Evolutionary conservation across 2,797 vertebrate species (phyloP).

Genomic region (Pteronotus mesoamericanus): DNA sequence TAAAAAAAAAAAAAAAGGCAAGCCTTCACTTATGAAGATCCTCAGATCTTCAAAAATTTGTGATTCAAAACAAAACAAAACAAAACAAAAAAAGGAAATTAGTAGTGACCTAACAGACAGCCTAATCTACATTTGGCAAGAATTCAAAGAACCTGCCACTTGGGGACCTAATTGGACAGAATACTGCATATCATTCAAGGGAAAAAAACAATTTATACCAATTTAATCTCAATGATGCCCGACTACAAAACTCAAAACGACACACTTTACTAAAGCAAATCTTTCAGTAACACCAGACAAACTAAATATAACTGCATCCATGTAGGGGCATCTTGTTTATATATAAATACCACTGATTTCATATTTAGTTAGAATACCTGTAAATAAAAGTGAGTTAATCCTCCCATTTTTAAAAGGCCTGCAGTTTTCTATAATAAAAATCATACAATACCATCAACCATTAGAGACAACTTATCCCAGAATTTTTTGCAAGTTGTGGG

Average conservation of each 20-base stretch:
- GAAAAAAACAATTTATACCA: not conserved
- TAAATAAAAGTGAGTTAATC: not conserved
- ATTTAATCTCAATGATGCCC: not conserved
- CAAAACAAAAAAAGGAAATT: constrained; percentile 7
- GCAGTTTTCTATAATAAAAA: constrained; percentile 18
- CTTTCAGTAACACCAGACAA: not conserved
- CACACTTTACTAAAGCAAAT: not conserved
- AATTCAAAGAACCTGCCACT: constrained; percentile 22
- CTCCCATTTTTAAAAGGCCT: constrained; percentile 6
- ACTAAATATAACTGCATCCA: not conserved
- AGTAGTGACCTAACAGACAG: not conserved
- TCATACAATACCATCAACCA: not conserved
- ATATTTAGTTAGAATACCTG: not conserved
- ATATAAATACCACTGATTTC: not conserved
- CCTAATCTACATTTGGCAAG: constrained; percentile 20
- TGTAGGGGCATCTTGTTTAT: not conserved
- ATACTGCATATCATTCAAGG: not conserved
- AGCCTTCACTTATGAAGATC: not conserved
- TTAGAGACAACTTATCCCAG: not conserved
- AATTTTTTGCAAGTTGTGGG: not conserved
- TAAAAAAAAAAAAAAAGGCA: not conserved
- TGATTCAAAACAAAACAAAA: constrained; percentile 5
- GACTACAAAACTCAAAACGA: constrained; percentile 17
- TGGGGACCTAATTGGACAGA: not conserved
- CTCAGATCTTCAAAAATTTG: not conserved